These are phyloP conservation scores for Rhyacophila brunnea DNA, from an alignment of 1,140 invertebrate genomes.

Conservation along the genomic window DNA sequence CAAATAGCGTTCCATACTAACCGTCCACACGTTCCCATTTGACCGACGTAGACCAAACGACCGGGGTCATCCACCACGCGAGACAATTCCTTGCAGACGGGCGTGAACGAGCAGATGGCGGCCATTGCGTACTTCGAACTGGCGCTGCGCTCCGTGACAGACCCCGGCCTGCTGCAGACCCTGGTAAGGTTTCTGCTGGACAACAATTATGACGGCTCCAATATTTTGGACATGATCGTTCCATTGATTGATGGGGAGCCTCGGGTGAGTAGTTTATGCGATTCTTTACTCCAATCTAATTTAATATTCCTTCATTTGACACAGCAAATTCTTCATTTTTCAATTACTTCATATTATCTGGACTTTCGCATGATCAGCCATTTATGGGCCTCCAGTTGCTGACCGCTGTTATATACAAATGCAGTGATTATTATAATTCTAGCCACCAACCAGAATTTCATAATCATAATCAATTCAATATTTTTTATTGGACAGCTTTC, in stretches of 20 bases:
- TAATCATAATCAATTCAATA: too few species aligned
- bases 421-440: too few species aligned
- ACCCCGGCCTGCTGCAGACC: constrained; percentile 77
- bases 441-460: too few species aligned
- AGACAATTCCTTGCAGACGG: constrained; percentile 64
- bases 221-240: constrained; percentile 76
- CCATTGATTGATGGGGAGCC: constrained; percentile 69
- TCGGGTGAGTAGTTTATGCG: constrained; percentile 58
- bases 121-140: constrained; percentile 91
- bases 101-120: constrained; percentile 82
- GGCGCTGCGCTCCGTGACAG: constrained; percentile 81
- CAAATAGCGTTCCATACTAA: constrained; percentile 26
- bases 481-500: constrained; percentile 67
- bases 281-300: too few species aligned
- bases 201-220: constrained; percentile 78
- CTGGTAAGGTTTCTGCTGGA: constrained; percentile 85
- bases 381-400: too few species aligned
- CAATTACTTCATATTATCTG: not conserved
- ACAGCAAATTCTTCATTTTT: too few species aligned
- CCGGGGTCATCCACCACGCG: constrained; percentile 42
- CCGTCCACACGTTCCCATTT: constrained; percentile 28
- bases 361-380: too few species aligned
- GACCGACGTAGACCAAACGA: constrained; percentile 38
- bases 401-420: too few species aligned
- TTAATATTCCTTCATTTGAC: too few species aligned